A percentile compares a stretch with the other conserved stretches of the same genome.
These are phyloP conservation scores for Molossus alvarezi DNA, from an alignment of 2,797 vertebrate genomes.

Conservation along the genomic window DNA sequence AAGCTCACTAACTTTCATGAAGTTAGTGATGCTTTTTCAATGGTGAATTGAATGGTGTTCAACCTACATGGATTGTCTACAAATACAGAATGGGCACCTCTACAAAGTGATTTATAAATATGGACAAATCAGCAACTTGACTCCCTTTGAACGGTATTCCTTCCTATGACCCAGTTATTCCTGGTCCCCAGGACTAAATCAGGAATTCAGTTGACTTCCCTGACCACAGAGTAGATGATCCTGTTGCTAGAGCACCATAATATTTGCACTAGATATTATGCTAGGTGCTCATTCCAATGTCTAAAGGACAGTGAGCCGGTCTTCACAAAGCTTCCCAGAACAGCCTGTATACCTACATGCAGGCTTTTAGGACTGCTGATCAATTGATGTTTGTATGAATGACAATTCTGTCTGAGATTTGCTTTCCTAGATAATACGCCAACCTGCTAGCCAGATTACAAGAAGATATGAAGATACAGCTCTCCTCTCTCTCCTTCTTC, in stretches of 20 bases:
- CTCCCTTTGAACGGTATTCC: not conserved
- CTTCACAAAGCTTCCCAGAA: not conserved
- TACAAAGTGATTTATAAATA: not conserved
- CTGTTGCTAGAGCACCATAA: not conserved
- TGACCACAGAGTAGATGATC: not conserved
- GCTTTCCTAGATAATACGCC: not conserved
- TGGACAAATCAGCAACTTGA: not conserved
- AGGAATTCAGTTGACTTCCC: not conserved
- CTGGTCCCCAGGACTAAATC: not conserved
- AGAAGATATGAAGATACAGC: not conserved
- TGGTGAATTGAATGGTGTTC: not conserved
- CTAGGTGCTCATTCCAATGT: not conserved
- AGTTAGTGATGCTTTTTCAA: not conserved
- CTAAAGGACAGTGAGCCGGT: not conserved
- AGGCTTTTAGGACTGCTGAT: not conserved
- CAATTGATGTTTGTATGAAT: not conserved
- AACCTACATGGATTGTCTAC: not conserved
- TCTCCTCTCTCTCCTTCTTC: not conserved
- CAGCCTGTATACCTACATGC: not conserved
- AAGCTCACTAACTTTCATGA: not conserved
- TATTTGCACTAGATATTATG: not conserved
- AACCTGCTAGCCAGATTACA: not conserved
- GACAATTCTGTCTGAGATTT: slow-evolving; percentile 5
- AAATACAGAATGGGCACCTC: not conserved
- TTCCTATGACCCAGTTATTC: not conserved